phyloP scores from a whole-genome alignment of 1,140 invertebrate genomes.

The Rhopalosiphum padi region DNA sequence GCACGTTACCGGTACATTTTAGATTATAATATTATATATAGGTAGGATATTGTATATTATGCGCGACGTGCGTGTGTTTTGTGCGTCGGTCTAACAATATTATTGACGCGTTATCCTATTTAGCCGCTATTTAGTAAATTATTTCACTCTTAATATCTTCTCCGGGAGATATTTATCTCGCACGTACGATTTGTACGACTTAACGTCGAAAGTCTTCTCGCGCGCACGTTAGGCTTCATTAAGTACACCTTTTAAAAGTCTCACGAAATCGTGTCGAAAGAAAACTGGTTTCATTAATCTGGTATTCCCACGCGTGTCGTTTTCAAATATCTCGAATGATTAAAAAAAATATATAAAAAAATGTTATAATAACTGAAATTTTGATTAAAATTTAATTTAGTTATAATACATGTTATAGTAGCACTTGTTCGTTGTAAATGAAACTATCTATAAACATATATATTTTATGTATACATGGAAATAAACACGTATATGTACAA shows the following conservation, averaged over 20 bases:
- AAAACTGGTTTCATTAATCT: slow-evolving; percentile 43
- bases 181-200: slow-evolving; percentile 40
- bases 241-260: slow-evolving; percentile 27
- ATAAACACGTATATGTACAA: neutral
- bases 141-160: slow-evolving; percentile 24
- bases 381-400: slow-evolving; percentile 19
- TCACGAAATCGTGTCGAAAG: slow-evolving; percentile 31
- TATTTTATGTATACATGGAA: no score
- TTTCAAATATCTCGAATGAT: slow-evolving; percentile 14
- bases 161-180: slow-evolving; percentile 30
- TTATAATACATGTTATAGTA: neutral
- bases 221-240: slow-evolving; percentile 34
- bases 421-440: neutral
- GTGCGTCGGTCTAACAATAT: neutral
- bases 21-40: neutral
- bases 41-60: neutral
- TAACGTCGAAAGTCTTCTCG: slow-evolving; percentile 40
- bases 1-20: slow-evolving; percentile 29
- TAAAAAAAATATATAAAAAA: neutral
- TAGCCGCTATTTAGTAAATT: neutral
- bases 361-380: slow-evolving; percentile 10
- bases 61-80: neutral
- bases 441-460: neutral
- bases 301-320: slow-evolving; percentile 32
- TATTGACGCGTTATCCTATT: slow-evolving; percentile 26